Conservation (phyloP, 2,888 invertebrate genomes). For the Agrilus cyanescens region DNA sequence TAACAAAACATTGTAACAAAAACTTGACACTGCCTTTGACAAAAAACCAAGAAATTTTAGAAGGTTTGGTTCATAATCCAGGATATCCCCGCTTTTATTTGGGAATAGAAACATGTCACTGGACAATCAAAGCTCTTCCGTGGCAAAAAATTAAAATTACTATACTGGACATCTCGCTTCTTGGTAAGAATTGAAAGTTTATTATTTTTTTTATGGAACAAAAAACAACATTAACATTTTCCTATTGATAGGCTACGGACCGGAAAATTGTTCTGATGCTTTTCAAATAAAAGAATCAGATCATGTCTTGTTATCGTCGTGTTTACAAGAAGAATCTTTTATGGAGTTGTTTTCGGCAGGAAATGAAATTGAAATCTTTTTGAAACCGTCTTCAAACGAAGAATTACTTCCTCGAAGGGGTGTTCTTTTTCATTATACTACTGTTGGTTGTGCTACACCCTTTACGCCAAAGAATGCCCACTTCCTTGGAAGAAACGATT, state of each 20-base stretch:
- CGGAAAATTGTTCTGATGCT: conserved; percentile 39
- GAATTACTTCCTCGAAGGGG: conserved; percentile 38
- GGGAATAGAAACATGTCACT: conserved; percentile 52
- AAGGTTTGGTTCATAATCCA: conserved; percentile 57
- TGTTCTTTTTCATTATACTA: conserved; percentile 48
- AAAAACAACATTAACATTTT: background rate
- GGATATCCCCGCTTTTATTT: conserved; percentile 67
- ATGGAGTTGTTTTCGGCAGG: conserved; percentile 38
- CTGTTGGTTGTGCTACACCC: conserved; percentile 55
- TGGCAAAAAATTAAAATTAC: conserved; percentile 54
- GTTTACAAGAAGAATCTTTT: conserved; percentile 43
- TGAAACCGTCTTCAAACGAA: conserved; percentile 17
- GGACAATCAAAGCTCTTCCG: conserved; percentile 49
- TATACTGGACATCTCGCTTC: conserved; percentile 57
- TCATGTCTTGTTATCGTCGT: conserved; percentile 39
- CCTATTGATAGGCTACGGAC: background rate
- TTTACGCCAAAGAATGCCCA: conserved; percentile 55
- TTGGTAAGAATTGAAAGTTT: conserved; percentile 42
- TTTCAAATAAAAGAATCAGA: conserved; percentile 41
- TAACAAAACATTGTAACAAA: conserved; percentile 39
- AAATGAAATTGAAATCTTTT: conserved; percentile 33
- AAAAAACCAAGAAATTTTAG: conserved; percentile 32
- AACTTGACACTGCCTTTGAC: conserved; percentile 32
- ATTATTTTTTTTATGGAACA: background rate
- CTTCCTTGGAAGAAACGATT: conserved; percentile 51